Conservation (phyloP, 2,888 invertebrate species). For the Ennomos quercinarius region DNA sequence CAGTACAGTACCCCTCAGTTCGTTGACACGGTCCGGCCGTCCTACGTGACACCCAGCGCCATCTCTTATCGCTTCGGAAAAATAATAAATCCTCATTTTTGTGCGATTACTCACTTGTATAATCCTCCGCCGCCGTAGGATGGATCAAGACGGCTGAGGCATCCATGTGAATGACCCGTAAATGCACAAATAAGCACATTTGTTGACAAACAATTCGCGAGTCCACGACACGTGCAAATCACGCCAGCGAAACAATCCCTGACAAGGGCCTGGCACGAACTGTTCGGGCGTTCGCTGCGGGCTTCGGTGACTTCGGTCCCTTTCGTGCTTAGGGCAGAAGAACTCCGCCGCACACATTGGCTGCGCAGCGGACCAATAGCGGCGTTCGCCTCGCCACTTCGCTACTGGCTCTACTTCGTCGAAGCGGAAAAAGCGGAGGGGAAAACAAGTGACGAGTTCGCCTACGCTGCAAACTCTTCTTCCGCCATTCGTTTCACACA, state of each 20-base stretch:
- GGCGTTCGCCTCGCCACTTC: conserved; percentile 50
- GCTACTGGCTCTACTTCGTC: conserved; percentile 61
- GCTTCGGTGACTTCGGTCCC: conserved; percentile 65
- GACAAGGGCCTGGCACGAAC: conserved; percentile 77
- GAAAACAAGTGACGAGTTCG: conserved; percentile 69
- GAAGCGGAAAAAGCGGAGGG: conserved; percentile 73
- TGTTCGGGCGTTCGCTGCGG: conserved; percentile 51
- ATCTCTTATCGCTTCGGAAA: conserved; percentile 62
- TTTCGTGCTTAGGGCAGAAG: conserved; percentile 73
- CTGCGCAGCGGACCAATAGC: conserved; percentile 62
- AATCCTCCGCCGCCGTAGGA: conserved; percentile 50
- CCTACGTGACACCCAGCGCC: conserved; percentile 67
- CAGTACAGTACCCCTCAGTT: conserved; percentile 62
- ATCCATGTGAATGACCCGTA: conserved; percentile 57
- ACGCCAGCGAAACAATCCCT: conserved; percentile 63
- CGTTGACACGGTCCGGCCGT: conserved; percentile 62
- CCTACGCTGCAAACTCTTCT: conserved; percentile 57
- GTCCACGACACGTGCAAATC: conserved; percentile 54
- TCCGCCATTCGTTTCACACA: conserved; percentile 64
- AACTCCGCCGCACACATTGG: conserved; percentile 64
- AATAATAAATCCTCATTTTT: conserved; percentile 51
- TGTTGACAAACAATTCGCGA: conserved; percentile 60
- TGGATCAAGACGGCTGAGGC: conserved; percentile 53
- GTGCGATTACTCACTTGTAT: conserved; percentile 72
- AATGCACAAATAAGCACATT: conserved; percentile 61